phyloP scores from a whole-genome alignment of 2,113 vertebrate species.

The Menura novaehollandiae region DNA sequence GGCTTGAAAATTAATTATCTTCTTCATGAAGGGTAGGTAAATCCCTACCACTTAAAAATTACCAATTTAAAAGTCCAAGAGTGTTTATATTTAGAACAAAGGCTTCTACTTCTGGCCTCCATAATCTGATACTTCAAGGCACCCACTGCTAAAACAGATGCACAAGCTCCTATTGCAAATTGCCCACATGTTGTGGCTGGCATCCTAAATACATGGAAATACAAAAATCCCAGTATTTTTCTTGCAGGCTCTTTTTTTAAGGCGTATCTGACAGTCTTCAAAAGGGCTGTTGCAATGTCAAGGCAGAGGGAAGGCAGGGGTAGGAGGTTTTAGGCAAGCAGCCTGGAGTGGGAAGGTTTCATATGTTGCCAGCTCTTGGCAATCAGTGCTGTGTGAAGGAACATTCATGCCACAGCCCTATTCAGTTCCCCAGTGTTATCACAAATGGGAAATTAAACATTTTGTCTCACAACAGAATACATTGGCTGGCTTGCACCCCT shows the following conservation, averaged over 20 bases:
- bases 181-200: background rate
- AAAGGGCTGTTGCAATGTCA: background rate
- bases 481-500: background rate
- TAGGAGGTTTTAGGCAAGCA: background rate
- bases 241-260: background rate
- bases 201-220: background rate
- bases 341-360: background rate
- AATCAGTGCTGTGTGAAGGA: background rate
- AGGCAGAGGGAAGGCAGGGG: background rate
- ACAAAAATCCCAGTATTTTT: background rate
- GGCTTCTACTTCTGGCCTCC: background rate
- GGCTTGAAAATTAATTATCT: background rate
- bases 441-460: constrained; percentile 33
- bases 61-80: background rate
- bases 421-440: constrained; percentile 10
- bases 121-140: background rate
- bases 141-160: background rate
- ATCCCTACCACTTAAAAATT: background rate
- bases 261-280: background rate
- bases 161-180: background rate
- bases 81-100: background rate
- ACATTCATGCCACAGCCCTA: background rate
- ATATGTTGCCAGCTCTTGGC: background rate
- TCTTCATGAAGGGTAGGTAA: background rate
- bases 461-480: constrained; percentile 23